Conservation (phyloP, 2,797 vertebrate genomes). For the Cheirogaleus major region DNA sequence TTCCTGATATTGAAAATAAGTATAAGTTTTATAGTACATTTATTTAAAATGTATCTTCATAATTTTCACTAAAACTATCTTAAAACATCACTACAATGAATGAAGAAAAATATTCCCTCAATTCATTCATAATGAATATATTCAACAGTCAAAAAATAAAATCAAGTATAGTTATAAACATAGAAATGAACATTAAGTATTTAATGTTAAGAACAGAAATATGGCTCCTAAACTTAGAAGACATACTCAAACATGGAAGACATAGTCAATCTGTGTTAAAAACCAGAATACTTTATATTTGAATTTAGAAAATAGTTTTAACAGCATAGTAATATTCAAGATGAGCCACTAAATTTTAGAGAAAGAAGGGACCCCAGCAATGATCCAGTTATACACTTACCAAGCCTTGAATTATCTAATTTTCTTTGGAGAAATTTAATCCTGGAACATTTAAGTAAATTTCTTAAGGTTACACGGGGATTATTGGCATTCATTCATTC, state of each 20-base stretch:
- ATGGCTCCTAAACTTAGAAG: background rate
- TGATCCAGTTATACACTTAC: background rate
- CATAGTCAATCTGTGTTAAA: background rate
- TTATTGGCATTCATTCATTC: background rate
- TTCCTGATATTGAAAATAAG: constrained; percentile 56
- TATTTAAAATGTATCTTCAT: constrained; percentile 58
- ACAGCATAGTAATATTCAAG: background rate
- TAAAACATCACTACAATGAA: constrained; percentile 9
- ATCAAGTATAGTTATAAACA: background rate
- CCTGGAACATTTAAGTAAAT: background rate
- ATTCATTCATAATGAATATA: background rate
- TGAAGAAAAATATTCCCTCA: constrained; percentile 48
- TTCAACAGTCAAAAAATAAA: constrained; percentile 1
- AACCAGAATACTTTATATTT: background rate
- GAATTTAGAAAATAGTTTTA: constrained; percentile 26
- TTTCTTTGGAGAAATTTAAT: background rate
- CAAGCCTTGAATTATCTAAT: background rate
- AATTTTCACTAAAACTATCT: constrained; percentile 46
- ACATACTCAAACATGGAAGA: background rate
- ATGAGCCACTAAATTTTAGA: background rate
- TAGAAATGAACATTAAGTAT: background rate
- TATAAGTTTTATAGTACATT: background rate
- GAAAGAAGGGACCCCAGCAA: background rate
- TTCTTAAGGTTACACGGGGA: background rate
- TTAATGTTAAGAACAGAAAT: background rate